Evolutionary conservation across 1,140 invertebrate species (phyloP), one percentile per base, ranked within the genome.

Genomic region (Araneus ventricosus): DNA sequence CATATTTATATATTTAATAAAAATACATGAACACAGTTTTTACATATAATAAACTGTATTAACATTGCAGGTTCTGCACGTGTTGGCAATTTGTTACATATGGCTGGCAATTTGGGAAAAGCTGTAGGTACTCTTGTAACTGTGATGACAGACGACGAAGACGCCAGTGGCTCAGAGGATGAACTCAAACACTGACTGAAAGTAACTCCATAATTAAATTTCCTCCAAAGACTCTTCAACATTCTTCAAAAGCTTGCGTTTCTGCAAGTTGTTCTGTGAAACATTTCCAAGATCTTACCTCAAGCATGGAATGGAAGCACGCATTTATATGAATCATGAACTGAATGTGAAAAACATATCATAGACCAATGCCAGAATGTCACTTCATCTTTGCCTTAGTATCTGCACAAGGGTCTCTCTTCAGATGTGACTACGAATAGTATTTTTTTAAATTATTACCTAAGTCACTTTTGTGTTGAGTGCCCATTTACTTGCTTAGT

Each of bases 101-200:
- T 97, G 97, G 97, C 98, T 97, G 97, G 97, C 95, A 97, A 98
- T 95, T 96, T 98, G 94, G 97, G 97, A 39, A 97, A 97, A 96
- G 98, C 97, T 92, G 97, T 98, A 84, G 97, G 98, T 95, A 97
- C 97, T 95, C 96, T 98, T 94, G 98, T 98, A 93, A 97, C 97
- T 90, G 97, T 98, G 61, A 98, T 99, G 97, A 98, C 97, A 86
- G 97, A 98, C 95, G 97, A 98, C 94, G 96, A 96, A 94, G 88
- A 87, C 34, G 94, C 82, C 41, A 93, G 93, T 79, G 94, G 92
- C 30, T 93, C 92, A n/a, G 94, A 94, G 34, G 84, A 90, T 70
- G 94, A 93, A 39, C 75, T 91, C 6, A 93, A 93, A 93, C 94
- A 94, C 45, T 94, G 94, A 94, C 80, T 61, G 2, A 27, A 61